These are phyloP conservation scores for Aphelinus atriplicis DNA, from an alignment of 1,140 invertebrate species.

Conservation along the genomic window DNA sequence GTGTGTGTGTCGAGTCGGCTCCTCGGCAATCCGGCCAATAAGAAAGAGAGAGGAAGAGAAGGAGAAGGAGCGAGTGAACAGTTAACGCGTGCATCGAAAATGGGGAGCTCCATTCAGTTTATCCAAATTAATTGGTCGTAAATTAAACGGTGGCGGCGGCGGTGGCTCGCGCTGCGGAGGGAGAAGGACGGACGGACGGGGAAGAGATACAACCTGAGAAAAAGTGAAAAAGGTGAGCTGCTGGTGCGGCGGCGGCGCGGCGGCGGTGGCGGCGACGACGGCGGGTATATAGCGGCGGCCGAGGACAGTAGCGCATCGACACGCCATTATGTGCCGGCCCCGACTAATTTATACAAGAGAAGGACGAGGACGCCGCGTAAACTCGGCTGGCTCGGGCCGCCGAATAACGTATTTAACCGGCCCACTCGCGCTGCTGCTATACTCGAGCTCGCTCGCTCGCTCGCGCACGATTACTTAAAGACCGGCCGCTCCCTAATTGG, in stretches of 20 bases:
- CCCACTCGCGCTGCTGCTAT: too few species aligned
- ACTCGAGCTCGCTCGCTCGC: neutral
- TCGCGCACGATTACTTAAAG: constrained; percentile 53
- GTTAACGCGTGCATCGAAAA: constrained; percentile 64
- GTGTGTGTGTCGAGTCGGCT: too few species aligned
- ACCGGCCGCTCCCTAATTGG: constrained; percentile 61
- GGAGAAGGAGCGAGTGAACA: constrained; percentile 51
- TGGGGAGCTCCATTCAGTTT: constrained; percentile 61
- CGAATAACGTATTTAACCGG: too few species aligned
- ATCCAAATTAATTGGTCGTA: constrained; percentile 69
- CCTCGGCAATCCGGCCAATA: neutral
- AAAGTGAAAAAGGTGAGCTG: constrained; percentile 34
- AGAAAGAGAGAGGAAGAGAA: constrained; percentile 34
- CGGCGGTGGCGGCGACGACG: too few species aligned
- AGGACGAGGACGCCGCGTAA: constrained; percentile 55
- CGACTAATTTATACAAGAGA: constrained; percentile 67
- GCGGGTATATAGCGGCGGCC: constrained; percentile 40
- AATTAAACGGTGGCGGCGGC: constrained; percentile 58
- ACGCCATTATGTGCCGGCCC: constrained; percentile 66
- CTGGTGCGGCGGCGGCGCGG: neutral
- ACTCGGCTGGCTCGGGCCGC: constrained; percentile 45
- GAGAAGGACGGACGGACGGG: constrained; percentile 4
- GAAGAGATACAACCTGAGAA: constrained; percentile 35
- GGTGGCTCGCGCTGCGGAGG: constrained; percentile 13
- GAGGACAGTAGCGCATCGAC: constrained; percentile 66